Base-by-base conservation (phyloP, 2,113 vertebrate species). In the Corapipo altera region DNA sequence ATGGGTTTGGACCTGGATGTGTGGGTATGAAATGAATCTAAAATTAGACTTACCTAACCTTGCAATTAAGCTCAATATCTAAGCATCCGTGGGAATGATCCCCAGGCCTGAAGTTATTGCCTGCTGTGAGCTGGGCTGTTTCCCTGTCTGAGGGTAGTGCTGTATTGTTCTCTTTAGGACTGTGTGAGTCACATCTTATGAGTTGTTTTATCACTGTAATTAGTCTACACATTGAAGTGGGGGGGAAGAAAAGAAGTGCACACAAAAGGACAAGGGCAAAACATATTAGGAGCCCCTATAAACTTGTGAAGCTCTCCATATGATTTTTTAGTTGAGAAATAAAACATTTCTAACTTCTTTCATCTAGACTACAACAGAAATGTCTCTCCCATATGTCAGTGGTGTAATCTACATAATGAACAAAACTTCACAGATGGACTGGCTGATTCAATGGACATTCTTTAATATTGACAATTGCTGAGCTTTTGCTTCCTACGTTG, bases 1-100 rank as follows among this genome's bases (percentile, higher is more conserved):
- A 76, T 89, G 82, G 79, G 67, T 85, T 93, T 93, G 85, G 72
- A 77, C 59, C 73, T 94, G 85, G 79, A 67, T 35, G 23, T 64
- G 57, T 67, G 58, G 88, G 57, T 65, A 87, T 5, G 27, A 61
- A 81, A 72, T 69, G 27, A 88, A 51, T 35, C 93, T 94, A 96
- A 96, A 72, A 84, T 93, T 95, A 93, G 88, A 84, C n/a, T 92
- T 91, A 66, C 76, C 80, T 96, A 94, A 82, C 88, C 72, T 85
- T 75, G 57, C 91, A 93, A 84, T 92, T 96, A 94, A 92, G 58
- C 69, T 91, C 0, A 9, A 30, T 93, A 93, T 96, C 93, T 93
- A 14, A 80, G 76, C 78, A 91, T 93, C 57, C 6, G 1, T 93
- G 88, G 91, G 92, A 96, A 93, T 79, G 88, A 91, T 94, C 92